Conservation (phyloP, 2,113 vertebrate genomes). For the Urocynchramus pylzowi region DNA sequence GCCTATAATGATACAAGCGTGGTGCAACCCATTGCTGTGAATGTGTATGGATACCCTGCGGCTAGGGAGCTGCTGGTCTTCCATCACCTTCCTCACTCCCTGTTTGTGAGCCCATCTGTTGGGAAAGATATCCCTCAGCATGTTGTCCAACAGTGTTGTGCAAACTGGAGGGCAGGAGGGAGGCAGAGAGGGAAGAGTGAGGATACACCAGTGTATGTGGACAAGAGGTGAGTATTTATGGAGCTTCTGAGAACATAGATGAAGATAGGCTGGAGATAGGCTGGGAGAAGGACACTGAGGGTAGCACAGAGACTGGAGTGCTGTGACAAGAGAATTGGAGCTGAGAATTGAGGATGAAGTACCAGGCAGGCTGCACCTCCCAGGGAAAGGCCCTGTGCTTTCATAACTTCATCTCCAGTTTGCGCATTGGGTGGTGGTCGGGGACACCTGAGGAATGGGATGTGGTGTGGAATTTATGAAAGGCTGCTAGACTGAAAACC, state of each 20-base stretch:
- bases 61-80: neutral
- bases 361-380: neutral
- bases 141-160: neutral
- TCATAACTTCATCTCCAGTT: neutral
- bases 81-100: neutral
- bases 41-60: neutral
- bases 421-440: rapidly evolving
- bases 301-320: neutral
- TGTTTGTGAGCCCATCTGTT: slow-evolving; percentile 24
- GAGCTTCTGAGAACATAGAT: neutral
- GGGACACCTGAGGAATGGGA: neutral
- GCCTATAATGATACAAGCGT: neutral
- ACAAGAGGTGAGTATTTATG: neutral
- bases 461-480: neutral
- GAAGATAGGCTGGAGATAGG: neutral
- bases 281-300: neutral
- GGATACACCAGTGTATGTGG: neutral
- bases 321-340: neutral
- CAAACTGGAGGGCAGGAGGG: neutral
- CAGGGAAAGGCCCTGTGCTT: neutral
- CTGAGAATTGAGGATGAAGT: neutral
- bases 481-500: neutral
- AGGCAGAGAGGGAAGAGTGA: neutral
- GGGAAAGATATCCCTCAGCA: neutral
- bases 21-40: neutral